Conservation (phyloP, 2,888 invertebrate species). For the Zhengitettix transpicula region DNA sequence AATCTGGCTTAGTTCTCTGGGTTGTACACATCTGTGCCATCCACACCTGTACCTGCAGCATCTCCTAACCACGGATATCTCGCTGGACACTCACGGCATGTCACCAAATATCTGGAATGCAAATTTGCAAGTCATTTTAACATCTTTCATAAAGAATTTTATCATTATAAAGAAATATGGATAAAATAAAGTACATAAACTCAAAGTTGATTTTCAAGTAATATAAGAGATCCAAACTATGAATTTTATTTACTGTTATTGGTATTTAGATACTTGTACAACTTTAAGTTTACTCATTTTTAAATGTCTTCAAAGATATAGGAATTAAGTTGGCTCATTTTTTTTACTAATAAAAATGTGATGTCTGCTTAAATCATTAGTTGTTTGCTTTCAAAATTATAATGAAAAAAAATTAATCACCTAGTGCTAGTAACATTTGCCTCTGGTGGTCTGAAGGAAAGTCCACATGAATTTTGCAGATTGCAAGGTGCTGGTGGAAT, state of each 20-base stretch:
- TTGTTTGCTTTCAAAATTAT: background rate
- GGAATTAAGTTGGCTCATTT: no score
- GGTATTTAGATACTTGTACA: no score
- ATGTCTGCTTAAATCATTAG: no score
- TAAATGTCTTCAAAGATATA: no score
- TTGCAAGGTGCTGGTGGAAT: conserved; percentile 61
- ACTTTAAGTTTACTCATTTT: no score
- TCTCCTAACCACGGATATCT: conserved; percentile 80
- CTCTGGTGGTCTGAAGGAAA: conserved; percentile 59
- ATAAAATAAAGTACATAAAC: no score
- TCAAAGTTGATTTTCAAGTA: no score
- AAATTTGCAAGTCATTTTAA: no score
- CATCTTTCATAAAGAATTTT: no score
- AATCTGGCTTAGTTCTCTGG: conserved; percentile 37
- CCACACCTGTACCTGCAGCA: conserved; percentile 64
- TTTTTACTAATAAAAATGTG: no score
- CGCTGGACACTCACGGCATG: conserved; percentile 71
- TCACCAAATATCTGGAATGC: conserved; percentile 56
- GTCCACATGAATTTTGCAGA: conserved; percentile 65
- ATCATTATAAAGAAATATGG: background rate
- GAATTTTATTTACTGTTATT: no score
- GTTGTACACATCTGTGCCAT: conserved; percentile 64
- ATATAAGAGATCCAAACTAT: no score
- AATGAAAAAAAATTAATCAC: conserved; percentile 18
- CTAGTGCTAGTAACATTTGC: conserved; percentile 60